Base-by-base conservation (phyloP, 2,888 invertebrate species). In the Pelosia muscerda region DNA sequence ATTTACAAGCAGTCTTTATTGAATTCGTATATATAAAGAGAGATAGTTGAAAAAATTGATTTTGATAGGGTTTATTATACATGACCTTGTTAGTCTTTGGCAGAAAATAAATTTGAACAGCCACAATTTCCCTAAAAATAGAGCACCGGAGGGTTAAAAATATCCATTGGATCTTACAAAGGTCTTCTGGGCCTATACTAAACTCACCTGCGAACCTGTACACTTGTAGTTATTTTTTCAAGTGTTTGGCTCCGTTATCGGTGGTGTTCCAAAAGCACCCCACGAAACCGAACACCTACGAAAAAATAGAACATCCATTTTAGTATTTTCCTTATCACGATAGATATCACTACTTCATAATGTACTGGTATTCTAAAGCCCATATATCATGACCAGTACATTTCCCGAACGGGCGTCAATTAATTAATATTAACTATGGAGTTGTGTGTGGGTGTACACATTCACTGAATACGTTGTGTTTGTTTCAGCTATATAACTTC, bases 401-500 rank as follows among this genome's bases (percentile, higher is more conserved):
- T 26, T 28, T n/a, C n/a, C 42, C 11, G 11, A 25, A 42, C 15
- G 25, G 6, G 26, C 10, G 1, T 49, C 42, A 26, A 49, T 49
- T 6, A 61, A 26, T 61, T 61, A 42, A 11, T 42, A 25, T n/a
- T 49, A 49, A 61, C 42, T 25, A n/a, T 49, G 5, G 19, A 26
- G 42, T n/a, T n/a, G 11, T 26, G 26, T 28, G 26, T 61, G 25
- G 25, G 54, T 54, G 62, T 57, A 59, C 31, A 49, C 13, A 60
- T 69, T 66, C 34, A 65, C n/a, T 61, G 66, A 56, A 72, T 73
- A 26, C 19, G 38, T 38, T 58, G 31, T 23, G 23, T 69, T 84
- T 87, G 82, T 96, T 96, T 62, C 96, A 98, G 98, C 92, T 98
- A 64, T 98, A 98, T 95, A 98, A 98, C 92, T 98, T 98, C 94